Conservation (phyloP, 2,113 vertebrate species). For the Neoarius graeffei region DNA sequence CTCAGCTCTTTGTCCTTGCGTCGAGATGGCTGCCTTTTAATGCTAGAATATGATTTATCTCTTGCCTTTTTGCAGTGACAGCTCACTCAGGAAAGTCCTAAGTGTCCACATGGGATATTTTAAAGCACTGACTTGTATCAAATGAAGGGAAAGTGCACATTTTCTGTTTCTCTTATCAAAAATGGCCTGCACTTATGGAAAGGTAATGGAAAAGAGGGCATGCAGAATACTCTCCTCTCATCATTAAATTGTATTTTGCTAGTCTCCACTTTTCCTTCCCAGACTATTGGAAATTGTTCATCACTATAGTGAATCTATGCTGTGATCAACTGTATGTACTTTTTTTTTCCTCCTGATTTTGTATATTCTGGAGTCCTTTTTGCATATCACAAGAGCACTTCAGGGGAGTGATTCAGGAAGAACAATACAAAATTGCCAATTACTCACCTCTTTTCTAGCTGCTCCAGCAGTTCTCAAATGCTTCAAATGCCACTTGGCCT, state of each 20-base stretch:
- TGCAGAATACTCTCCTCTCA: neutral
- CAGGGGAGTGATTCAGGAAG: neutral
- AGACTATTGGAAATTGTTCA: neutral
- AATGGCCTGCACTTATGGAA: neutral
- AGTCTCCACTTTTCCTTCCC: neutral
- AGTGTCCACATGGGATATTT: conserved; percentile 27
- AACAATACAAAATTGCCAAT: neutral
- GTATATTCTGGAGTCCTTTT: neutral
- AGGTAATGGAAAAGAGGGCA: neutral
- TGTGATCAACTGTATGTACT: neutral
- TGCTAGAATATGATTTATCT: conserved; percentile 20
- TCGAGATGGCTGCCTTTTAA: neutral
- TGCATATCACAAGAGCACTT: neutral
- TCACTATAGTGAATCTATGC: neutral
- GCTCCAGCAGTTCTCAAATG: neutral
- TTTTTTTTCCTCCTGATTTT: neutral
- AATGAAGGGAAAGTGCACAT: conserved; percentile 22
- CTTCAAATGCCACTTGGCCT: neutral
- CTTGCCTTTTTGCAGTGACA: neutral
- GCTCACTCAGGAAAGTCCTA: conserved; percentile 29
- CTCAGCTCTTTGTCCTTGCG: conserved; percentile 21
- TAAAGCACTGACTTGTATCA: conserved; percentile 3
- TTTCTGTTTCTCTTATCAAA: conserved; percentile 20
- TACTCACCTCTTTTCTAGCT: neutral
- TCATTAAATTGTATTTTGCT: neutral